Evolutionary conservation across 2,797 vertebrate species (phyloP), one percentile per base, ranked within the genome.

Genomic region (Sternotherus odoratus): DNA sequence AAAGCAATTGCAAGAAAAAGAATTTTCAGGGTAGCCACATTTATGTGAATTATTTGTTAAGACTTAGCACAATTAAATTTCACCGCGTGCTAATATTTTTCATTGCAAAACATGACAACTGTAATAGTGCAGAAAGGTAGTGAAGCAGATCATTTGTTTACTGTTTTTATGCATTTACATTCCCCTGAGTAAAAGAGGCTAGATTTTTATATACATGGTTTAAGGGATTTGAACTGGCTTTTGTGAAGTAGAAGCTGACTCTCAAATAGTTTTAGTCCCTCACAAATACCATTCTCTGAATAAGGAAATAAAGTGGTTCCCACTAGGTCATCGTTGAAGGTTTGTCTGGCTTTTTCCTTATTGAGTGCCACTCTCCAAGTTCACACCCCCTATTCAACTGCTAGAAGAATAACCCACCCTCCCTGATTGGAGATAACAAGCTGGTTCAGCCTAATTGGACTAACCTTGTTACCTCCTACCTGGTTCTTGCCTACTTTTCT

Each of bases 51-150:
- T 33, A 86, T 46, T 79, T 94, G 88, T 82, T 89, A 39, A 85
- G 17, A 82, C 66, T 94, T 79, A 94, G 85, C 83, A 93, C 86
- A 78, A 92, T 83, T 83, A 93, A 87, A 87, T 97, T 93, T 92
- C 94, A 96, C 95, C 87, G 87, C 1, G 85, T 86, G 89, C 80
- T 93, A 8, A 79, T 56, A 90, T 83, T 36, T 66, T 87, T 86
- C 82, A 7, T 3, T 2, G 79, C n/a, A 57, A 53, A 84, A 83
- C 85, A 89, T 1, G 46, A 75, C 86, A 91, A 82, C 19, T 79
- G 69, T 79, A 91, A 53, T 26, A 89, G 57, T 48, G 78, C 6
- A 54, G 79, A n/a, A 54, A 2, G 16, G 28, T 30, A 86, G 17
- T 49, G 2, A 46, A 50, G 75, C 80, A 81, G 39, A 82, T 60